Base-by-base conservation (phyloP, 2,113 vertebrate species). In the Gnathonemus longibarbis region DNA sequence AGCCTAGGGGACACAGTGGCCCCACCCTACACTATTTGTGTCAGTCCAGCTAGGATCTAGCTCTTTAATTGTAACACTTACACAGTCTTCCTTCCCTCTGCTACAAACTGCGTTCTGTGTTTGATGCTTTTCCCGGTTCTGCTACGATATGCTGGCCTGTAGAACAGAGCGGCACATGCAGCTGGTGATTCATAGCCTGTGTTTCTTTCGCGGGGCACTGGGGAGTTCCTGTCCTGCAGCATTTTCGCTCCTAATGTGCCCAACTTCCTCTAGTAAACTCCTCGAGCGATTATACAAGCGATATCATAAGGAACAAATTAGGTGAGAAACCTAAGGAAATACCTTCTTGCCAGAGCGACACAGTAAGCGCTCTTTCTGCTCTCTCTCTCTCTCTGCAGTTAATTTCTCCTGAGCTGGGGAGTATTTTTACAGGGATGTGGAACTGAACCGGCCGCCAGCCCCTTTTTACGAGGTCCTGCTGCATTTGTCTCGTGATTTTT, bases 11-110 rank as follows among this genome's bases (percentile, higher is more conserved):
- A 92, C 89, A 93, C 49, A 92, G 58, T 89, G 89, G 89, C 91
- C 88, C 89, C 92, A 92, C 91, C 90, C 90, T 89, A 89, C 85
- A 91, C 90, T 17, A 90, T 92, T 85, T 84, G 91, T 92, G 94
- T 94, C 92, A 94, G 80, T 94, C 93, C 92, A 89, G 87, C 91
- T 91, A 24, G 46, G 85, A 91, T 90, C 92, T 90, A 93, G 62
- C 91, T 92, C 90, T 92, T 93, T 91, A 93, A 92, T 91, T 88
- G 86, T 62, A 87, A 90, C 92, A 93, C 74, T 17, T 17, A 31
- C 4, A 35, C 87, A 45, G 84, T 90, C 70, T 46, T 91, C 89
- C 90, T 93, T 90, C 77, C 89, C 88, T 91, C 92, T 88, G 58
- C 70, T 88, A 6, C 58, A n/a, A 31, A 62, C 21, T 53, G 49